These are phyloP conservation scores for Caradrina clavipalpis DNA, from an alignment of 2,888 invertebrate genomes.

Conservation along the genomic window DNA sequence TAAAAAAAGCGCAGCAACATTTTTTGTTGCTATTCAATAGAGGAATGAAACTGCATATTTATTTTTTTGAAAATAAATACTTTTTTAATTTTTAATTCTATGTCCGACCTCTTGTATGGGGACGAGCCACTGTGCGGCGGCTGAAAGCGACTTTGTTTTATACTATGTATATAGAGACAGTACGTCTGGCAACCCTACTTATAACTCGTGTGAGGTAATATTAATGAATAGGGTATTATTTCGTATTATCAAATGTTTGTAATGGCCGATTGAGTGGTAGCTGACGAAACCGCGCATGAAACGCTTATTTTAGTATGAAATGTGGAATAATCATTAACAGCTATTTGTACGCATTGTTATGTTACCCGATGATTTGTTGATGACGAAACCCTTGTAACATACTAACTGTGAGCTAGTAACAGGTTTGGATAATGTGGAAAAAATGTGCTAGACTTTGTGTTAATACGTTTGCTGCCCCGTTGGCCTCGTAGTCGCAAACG, in stretches of 20 bases:
- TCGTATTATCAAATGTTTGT: conserved; percentile 78
- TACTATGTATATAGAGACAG: too few relatives aligned
- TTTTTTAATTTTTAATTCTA: too few relatives aligned
- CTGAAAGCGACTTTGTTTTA: too few relatives aligned
- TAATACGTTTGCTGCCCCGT: not conserved
- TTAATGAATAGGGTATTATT: conserved; percentile 78
- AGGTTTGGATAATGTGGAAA: not conserved
- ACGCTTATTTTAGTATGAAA: conserved; percentile 57
- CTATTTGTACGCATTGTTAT: conserved; percentile 56
- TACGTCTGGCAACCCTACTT: too few relatives aligned
- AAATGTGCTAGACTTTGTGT: not conserved
- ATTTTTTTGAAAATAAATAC: too few relatives aligned
- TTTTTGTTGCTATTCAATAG: too few relatives aligned
- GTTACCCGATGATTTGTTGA: conserved; percentile 49
- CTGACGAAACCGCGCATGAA: conserved; percentile 61
- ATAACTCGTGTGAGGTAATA: conserved; percentile 74
- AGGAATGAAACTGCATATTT: too few relatives aligned
- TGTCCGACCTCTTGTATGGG: too few relatives aligned
- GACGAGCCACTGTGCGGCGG: too few relatives aligned
- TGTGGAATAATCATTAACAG: conserved; percentile 63
- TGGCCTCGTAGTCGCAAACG: not conserved
- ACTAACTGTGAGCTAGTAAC: conserved; percentile 24
- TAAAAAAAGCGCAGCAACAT: too few relatives aligned
- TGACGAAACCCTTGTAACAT: conserved; percentile 41
- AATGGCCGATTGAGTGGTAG: conserved; percentile 69